Base-by-base conservation (phyloP, 2,888 invertebrate genomes). In the Cepaea hortensis region DNA sequence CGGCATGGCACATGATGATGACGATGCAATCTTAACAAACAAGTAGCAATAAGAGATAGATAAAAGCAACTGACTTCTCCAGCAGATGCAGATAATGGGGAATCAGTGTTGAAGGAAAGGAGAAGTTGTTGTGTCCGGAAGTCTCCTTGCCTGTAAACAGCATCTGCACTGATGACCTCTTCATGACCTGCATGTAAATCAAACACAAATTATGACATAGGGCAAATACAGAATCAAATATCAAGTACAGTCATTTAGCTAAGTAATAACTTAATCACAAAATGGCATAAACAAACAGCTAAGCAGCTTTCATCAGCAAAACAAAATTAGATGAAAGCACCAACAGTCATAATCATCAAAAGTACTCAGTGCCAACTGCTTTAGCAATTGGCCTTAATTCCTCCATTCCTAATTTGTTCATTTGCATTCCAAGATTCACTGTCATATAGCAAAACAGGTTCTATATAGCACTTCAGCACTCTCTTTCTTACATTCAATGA, bases 11-110 rank as follows among this genome's bases (percentile, higher is more conserved):
- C 35, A 35, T 35, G 35, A 35, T 35, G 35, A 35, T 35, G 35
- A 35, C 35, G 35, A 35, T 35, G 35, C 35, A 35, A 35, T 35
- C 35, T 35, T 35, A 35, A 35, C 35, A 35, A 1, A 35, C 35
- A 35, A 35, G 35, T 35, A 1, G 35, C 35, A 35, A 35, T 35
- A 35, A 35, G 35, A 55, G 55, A 55, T 9, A 11, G 50, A 72
- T 23, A 72, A n/a, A 84, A 0, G 6, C 7, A 4, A 89, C 91
- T 89, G 88, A 94, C 93, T 93, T 94, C 89, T 93, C 93, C 46
- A 94, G 87, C 23, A 94, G 89, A 75, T 91, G 90, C 23, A 94
- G 90, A 79, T 93, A 94, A 88, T 93, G 93, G 0, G 93, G 93
- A 23, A 94, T 92, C 15, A 93, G 90, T 9, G 88, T 84, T 7